These are phyloP conservation scores for Macrosteles quadrilineatus DNA, from an alignment of 1,140 invertebrate species.

Conservation along the genomic window DNA sequence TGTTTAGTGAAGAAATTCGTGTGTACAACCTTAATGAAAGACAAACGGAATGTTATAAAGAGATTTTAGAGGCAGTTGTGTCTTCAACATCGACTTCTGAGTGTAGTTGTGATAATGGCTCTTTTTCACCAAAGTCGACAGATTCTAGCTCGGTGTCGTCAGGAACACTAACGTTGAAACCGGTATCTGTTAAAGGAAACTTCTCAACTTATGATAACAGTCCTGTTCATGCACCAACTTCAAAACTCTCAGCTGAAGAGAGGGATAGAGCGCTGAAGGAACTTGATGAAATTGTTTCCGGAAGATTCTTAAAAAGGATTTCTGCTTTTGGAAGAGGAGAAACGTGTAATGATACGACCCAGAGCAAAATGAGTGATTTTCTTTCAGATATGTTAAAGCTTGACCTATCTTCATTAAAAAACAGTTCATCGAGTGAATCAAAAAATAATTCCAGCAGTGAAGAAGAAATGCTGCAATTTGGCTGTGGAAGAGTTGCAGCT, in stretches of 20 bases:
- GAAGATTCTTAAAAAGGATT: constrained; percentile 34
- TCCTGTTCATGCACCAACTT: constrained; percentile 1
- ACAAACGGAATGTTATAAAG: constrained; percentile 29
- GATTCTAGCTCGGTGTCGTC: constrained; percentile 24
- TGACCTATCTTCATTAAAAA: constrained; percentile 32
- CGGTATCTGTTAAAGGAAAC: neutral
- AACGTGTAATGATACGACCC: neutral
- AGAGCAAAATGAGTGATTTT: constrained; percentile 33
- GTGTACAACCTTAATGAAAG: constrained; percentile 26
- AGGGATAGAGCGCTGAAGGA: constrained; percentile 55
- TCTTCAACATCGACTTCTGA: constrained; percentile 39
- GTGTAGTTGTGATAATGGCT: constrained; percentile 35
- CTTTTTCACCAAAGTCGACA: constrained; percentile 31
- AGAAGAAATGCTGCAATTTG: constrained; percentile 45
- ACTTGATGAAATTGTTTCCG: constrained; percentile 52
- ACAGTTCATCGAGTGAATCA: constrained; percentile 27
- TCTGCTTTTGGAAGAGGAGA: constrained; percentile 26
- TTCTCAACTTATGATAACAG: neutral
- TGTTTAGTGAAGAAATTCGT: constrained; percentile 7
- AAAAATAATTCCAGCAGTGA: constrained; percentile 22
- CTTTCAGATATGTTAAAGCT: constrained; percentile 33
- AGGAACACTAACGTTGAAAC: neutral
- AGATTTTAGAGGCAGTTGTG: constrained; percentile 28
- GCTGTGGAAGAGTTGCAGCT: constrained; percentile 61
- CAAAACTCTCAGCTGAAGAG: constrained; percentile 52